phyloP scores from a whole-genome alignment of 2,888 invertebrate genomes.

The Scelioninae gen. 2 region DNA sequence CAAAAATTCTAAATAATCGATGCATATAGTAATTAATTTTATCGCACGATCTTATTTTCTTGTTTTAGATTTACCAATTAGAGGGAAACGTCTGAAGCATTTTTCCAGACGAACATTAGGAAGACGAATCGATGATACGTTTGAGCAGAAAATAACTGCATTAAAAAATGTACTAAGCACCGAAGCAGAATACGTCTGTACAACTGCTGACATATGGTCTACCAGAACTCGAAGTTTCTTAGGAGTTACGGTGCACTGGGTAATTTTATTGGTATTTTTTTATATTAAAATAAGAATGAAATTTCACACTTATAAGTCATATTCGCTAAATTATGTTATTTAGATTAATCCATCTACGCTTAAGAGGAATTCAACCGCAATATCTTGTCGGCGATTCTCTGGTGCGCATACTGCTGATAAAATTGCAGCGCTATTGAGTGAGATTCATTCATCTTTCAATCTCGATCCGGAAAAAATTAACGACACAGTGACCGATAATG shows the following conservation, averaged over 20 bases:
- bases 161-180: not conserved
- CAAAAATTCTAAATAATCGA: too few species aligned
- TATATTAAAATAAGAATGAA: not conserved
- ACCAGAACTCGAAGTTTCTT: not conserved
- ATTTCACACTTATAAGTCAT: not conserved
- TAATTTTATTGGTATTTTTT: too few species aligned
- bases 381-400: not conserved
- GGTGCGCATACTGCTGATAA: not conserved
- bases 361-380: not conserved
- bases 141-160: not conserved
- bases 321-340: too few species aligned
- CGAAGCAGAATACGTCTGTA: not conserved
- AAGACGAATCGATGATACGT: too few species aligned
- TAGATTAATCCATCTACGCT: slow-evolving; percentile 2
- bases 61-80: too few species aligned
- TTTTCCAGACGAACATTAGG: too few species aligned
- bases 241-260: not conserved
- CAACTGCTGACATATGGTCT: slow-evolving; percentile 2
- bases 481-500: slow-evolving; percentile 1
- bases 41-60: too few species aligned
- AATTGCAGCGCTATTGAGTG: not conserved
- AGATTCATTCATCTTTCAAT: not conserved
- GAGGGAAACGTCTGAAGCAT: too few species aligned
- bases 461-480: not conserved
- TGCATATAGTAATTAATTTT: too few species aligned